These are phyloP conservation scores for Elymnias hypermnestra DNA, from an alignment of 1,140 invertebrate species.

Conservation along the genomic window DNA sequence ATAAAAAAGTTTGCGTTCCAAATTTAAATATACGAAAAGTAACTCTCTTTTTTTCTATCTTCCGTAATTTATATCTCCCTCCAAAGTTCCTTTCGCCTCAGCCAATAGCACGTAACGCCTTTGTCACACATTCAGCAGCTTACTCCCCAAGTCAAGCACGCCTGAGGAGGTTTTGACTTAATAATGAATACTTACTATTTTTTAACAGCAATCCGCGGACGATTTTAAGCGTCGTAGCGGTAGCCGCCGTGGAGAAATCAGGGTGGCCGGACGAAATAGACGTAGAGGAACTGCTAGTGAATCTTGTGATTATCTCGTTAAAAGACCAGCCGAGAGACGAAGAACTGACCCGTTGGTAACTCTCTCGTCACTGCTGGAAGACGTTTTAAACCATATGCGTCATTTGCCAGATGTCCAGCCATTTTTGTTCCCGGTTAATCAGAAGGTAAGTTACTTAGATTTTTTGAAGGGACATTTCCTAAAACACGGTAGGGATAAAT, in stretches of 20 bases:
- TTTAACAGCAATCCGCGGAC: constrained; percentile 81
- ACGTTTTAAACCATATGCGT: constrained; percentile 95
- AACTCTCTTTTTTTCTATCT: too few species aligned
- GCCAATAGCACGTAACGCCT: too few species aligned
- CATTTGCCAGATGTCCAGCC: constrained; percentile 94
- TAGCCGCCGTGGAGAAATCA: constrained; percentile 91
- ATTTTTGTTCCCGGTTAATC: constrained; percentile 96
- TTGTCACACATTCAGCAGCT: too few species aligned
- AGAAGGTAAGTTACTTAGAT: constrained; percentile 79
- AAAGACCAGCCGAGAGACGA: constrained; percentile 92
- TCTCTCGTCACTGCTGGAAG: constrained; percentile 93
- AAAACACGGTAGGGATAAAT: too few species aligned
- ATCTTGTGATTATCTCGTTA: constrained; percentile 93
- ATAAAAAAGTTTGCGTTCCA: too few species aligned
- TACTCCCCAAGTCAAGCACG: too few species aligned
- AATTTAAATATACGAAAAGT: too few species aligned
- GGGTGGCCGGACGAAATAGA: constrained; percentile 81
- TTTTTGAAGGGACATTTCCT: too few species aligned
- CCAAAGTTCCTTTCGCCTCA: too few species aligned
- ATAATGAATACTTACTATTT: background rate
- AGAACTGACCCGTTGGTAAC: constrained; percentile 97
- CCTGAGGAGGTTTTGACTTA: too few species aligned
- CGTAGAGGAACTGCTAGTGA: constrained; percentile 78
- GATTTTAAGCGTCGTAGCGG: constrained; percentile 85
- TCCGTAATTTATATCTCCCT: too few species aligned